A percentile compares a stretch with the other conserved stretches of the same genome.
Conservation (phyloP, 1,140 invertebrate genomes). For the Macrotrachela quadricornifera region DNA sequence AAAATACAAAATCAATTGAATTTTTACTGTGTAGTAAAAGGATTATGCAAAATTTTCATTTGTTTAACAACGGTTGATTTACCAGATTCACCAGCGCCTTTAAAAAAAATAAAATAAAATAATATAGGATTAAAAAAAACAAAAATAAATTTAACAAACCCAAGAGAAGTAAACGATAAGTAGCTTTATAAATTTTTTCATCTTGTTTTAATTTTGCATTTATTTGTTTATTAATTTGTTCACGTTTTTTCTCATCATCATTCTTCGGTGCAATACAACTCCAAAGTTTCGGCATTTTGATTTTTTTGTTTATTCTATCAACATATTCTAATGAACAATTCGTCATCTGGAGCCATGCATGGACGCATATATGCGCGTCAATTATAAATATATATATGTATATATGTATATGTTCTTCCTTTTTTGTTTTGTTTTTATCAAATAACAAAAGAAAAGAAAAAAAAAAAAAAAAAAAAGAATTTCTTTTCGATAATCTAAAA, state of each 20-base stretch:
- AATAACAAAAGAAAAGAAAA: too few relatives aligned
- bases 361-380: too few relatives aligned
- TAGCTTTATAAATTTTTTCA: constrained; percentile 2
- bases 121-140: background rate
- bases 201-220: constrained; percentile 3
- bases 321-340: too few relatives aligned
- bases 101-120: background rate
- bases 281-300: too few relatives aligned
- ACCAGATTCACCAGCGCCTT: constrained; percentile 47
- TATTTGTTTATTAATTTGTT: constrained; percentile 7
- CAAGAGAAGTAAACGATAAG: constrained; percentile 2
- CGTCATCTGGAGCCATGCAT: too few relatives aligned
- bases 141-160: background rate
- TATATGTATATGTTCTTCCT: too few relatives aligned
- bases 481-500: too few relatives aligned
- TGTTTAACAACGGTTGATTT: constrained; percentile 99
- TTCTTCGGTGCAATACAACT: background rate
- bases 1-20: background rate
- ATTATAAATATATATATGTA: too few relatives aligned
- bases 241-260: constrained; percentile 3
- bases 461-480: too few relatives aligned
- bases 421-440: too few relatives aligned
- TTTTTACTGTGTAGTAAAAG: background rate
- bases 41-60: constrained; percentile 89
- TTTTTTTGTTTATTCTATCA: too few relatives aligned